A percentile compares a stretch with the other conserved stretches of the same genome.
Evolutionary conservation across 1,140 invertebrate species (phyloP).

Genomic region (Nasonia vitripennis): DNA sequence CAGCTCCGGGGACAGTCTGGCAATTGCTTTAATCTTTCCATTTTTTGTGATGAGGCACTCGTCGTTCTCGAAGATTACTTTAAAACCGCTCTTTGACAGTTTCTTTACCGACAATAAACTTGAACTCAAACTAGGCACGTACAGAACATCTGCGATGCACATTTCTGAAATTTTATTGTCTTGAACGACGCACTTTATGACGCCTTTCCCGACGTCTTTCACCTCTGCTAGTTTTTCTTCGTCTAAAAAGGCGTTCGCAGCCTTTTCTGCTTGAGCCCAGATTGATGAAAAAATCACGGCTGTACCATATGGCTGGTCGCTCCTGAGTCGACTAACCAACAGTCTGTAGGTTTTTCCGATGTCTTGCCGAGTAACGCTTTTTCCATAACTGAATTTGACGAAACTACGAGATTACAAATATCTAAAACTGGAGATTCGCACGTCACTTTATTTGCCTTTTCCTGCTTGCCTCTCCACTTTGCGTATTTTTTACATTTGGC

Average conservation of each 20-base stretch:
- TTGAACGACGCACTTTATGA: neutral
- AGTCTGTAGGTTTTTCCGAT: conserved; percentile 25
- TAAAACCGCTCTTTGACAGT: neutral
- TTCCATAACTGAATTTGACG: neutral
- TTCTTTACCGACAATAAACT: neutral
- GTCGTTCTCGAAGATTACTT: too few species aligned
- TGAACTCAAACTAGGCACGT: neutral
- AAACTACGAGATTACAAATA: too few species aligned
- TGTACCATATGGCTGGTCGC: neutral
- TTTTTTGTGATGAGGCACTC: neutral
- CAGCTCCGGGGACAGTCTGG: neutral
- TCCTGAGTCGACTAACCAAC: neutral
- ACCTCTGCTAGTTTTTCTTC: neutral
- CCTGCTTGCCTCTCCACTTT: too few species aligned
- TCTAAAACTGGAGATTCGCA: too few species aligned
- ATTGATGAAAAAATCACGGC: conserved; percentile 40
- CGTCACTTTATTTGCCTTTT: too few species aligned
- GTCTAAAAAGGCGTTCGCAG: too few species aligned
- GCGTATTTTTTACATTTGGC: too few species aligned
- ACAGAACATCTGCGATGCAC: too few species aligned
- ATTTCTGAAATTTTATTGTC: too few species aligned
- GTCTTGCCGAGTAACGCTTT: conserved; percentile 47
- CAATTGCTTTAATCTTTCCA: neutral
- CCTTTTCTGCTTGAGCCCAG: conserved; percentile 9
- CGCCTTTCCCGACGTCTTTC: too few species aligned